Base-by-base conservation (phyloP, 2,888 invertebrate species). In the Macaria notata region DNA sequence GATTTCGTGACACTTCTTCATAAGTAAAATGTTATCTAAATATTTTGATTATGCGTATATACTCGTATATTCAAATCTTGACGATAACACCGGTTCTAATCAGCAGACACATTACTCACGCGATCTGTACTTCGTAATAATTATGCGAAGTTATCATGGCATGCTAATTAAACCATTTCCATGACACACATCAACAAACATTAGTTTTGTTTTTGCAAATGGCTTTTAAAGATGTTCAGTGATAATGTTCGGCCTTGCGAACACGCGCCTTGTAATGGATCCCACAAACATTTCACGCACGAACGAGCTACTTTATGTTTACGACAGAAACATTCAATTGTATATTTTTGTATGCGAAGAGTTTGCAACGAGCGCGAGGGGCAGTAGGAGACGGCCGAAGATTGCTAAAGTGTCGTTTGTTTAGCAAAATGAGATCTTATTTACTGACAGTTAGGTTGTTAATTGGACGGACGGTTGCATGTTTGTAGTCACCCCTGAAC, bases 401-500 rank as follows among this genome's bases (percentile, higher is more conserved):
- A 59, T 46, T 52, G 49, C 46, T 54, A 54, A 50, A 49, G 31
- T 29, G 41, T 47, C 31, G 42, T 9, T 47, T 45, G 19, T 3
- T 45, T 19, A 6, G 33, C 38, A 38, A 58, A 39, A 44, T 41
- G 39, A 8, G 30, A 46, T 55, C 60, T 58, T 54, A 38, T 44
- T 9, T 38, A 5, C 48, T 31, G 30, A 31, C 6, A 42, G n/a
- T 53, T 59, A 54, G 62, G 46, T 41, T 62, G 50, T 47, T 46
- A 55, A 49, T 62, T 4, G 38, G 51, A 42, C 55, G 48, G 39
- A 56, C 49, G 1, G 8, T n/a, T 31, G 31, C 19, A 38, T 54
- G 9, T 42, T 36, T 52, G 31, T 46, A 54, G 55, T 57, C 59
- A 64, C 56, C 64, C 63, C 56, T 59, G 55, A 63, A 59, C 65